A percentile compares a stretch with the other conserved stretches of the same genome.
Conservation (phyloP, 2,113 vertebrate species). For the Spilogale gracilis region DNA sequence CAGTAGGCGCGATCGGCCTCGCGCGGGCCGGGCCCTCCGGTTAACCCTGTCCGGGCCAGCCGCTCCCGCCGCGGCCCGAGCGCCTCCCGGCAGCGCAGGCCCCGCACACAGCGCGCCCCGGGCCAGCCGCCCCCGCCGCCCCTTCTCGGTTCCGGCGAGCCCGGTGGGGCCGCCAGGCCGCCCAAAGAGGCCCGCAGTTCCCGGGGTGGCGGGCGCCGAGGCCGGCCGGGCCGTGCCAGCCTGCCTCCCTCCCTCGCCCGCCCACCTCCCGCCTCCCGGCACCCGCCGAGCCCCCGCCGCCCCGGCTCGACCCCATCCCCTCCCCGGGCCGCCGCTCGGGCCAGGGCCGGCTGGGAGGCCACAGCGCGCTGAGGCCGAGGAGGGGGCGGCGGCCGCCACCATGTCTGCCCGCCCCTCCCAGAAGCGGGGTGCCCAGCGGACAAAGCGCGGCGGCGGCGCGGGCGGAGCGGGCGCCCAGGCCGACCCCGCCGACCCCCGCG, state of each 20-base stretch:
- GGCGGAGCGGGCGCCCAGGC: slow-evolving; percentile 60
- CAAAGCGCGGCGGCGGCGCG: slow-evolving; percentile 71
- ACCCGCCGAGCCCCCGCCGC: neutral
- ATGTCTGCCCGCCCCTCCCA: slow-evolving; percentile 81
- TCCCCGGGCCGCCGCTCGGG: neutral
- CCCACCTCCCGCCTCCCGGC: neutral
- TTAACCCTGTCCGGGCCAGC: neutral
- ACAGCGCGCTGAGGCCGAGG: slow-evolving; percentile 13
- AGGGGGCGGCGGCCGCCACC: slow-evolving; percentile 81
- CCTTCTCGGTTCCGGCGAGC: neutral
- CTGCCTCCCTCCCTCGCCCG: neutral
- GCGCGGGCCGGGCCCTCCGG: neutral
- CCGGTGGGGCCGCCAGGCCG: neutral
- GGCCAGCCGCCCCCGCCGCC: neutral
- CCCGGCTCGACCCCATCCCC: neutral
- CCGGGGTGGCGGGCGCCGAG: neutral
- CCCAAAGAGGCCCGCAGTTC: neutral
- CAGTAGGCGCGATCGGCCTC: neutral
- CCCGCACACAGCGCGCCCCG: neutral
- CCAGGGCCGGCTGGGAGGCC: neutral
- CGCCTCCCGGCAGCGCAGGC: neutral
- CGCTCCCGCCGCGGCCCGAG: neutral
- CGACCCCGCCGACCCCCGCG: slow-evolving; percentile 81
- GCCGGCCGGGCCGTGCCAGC: neutral
- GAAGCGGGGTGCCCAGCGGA: slow-evolving; percentile 71